Base-by-base conservation (phyloP, 2,797 vertebrate species). In the Lagorchestes hirsutus region DNA sequence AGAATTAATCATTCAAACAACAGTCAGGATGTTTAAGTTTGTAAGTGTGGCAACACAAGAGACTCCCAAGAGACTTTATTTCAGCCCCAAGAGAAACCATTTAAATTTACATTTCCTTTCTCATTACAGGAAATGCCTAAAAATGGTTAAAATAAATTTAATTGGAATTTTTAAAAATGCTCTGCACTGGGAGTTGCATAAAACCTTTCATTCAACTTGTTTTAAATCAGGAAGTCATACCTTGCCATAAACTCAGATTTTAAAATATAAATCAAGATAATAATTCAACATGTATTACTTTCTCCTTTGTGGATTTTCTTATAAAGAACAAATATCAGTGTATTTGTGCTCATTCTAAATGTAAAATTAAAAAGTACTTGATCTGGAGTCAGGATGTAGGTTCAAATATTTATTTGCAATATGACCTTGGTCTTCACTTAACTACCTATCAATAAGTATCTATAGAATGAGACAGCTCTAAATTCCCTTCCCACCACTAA, bases 221-320 rank as follows among this genome's bases (percentile, higher is more conserved):
- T 91, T 91, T 91, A 55, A 54, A 54, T 54, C 29, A 54, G 12
- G 0, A 54, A 54, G 18, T 94, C 31, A 50, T 74, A 87, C 94
- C 59, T 96, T 74, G 28, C 34, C 54, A 11, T 40, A 62, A 95
- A 50, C 93, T 52, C 91, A 94, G 92, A 52, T 50, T 31, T 82
- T 50, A 3, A 2, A 12, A 24, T 91, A 87, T 90, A 34, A 50
- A 91, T 67, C 6, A 90, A 94, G 91, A 91, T 46, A 28, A 0
- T 46, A 74, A 94, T 5, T 91, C 40, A 90, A 92, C 57, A 6
- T 5, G 54, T 96, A 10, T 87, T 90, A n/a, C n/a, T n/a, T 54
- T 24, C 6, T 40, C 3, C 14, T 91, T 55, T 28, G 2, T 57
- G 9, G 46, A 91, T 87, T 67, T 5, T 14, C 1, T 34, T 4